Evolutionary conservation across 2,113 vertebrate species (phyloP), one percentile per base, ranked within the genome.

Genomic region (Scophthalmus maximus): DNA sequence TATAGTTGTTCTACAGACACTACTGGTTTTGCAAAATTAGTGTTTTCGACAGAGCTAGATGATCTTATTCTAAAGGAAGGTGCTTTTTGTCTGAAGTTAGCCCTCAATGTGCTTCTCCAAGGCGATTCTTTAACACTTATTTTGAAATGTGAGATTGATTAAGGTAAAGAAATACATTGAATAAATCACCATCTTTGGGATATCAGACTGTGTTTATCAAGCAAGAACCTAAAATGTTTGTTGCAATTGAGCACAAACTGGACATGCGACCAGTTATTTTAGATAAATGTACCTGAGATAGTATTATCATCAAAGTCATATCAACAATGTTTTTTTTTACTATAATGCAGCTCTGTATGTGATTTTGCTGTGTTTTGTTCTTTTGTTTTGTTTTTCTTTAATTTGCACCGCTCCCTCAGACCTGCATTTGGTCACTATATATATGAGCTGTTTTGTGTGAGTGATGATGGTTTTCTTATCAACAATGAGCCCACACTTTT

Each of bases 181-280:
- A 51, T 32, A 44, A 36, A 58, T 57, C 26, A 52, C 51, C 7
- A 36, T 47, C 23, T 70, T 60, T 50, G 29, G 50, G 29, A 38
- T 61, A 29, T 34, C 38, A 56, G 18, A 61, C 38, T 69, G 15
- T 29, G 36, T 71, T 68, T 25, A 72, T 73, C 25, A 70, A 76
- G 52, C 14, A 47, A 11, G 47, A 64, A 66, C 7, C 10, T 62
- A 66, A 85, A 87, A 91, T 92, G 91, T 91, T 91, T 92, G 89
- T 89, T 91, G 91, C 89, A 91, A 91, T 91, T 91, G 91, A 91
- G 89, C 87, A 78, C 77, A 88, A 80, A 83, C 76, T 73, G 88
- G 83, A 86, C 60, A 78, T 46, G 44, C 34, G 26, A 73, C 73
- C 82, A 76, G 62, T 86, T 73, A 68, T 51, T 80, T 32, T 64